These are phyloP conservation scores for Schizothorax lantsangensis DNA, from an alignment of 2,797 vertebrate genomes.

Conservation along the genomic window DNA sequence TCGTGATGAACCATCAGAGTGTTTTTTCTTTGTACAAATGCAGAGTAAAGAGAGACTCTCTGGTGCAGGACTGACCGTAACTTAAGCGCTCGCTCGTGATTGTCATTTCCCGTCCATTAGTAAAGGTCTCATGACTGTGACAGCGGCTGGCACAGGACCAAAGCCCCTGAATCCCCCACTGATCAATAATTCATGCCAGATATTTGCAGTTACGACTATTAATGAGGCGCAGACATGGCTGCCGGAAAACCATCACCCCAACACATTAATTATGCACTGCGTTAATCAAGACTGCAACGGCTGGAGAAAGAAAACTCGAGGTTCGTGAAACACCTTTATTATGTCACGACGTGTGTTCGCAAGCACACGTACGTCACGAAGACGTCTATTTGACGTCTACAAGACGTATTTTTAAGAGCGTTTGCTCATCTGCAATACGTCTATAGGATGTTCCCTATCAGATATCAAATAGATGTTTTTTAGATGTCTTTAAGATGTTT, in stretches of 20 bases:
- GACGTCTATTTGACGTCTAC: no score
- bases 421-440: no score
- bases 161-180: neutral
- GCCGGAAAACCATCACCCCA: constrained; percentile 37
- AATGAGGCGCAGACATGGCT: constrained; percentile 34
- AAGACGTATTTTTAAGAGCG: no score
- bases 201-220: constrained; percentile 51
- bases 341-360: neutral
- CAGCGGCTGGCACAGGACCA: constrained; percentile 2
- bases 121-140: constrained; percentile 17
- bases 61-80: neutral
- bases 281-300: constrained; percentile 14
- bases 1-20: neutral
- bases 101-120: constrained; percentile 31
- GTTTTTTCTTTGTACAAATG: neutral
- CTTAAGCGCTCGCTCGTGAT: neutral
- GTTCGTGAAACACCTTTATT: neutral
- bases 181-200: constrained; percentile 60
- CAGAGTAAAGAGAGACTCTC: neutral
- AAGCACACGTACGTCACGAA: neutral
- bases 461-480: no score
- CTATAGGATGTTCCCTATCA: no score
- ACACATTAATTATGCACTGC: constrained; percentile 20
- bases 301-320: neutral
- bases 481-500: no score